These are phyloP conservation scores for Acanthosepion lycidas DNA, from an alignment of 2,888 invertebrate genomes.

Conservation along the genomic window DNA sequence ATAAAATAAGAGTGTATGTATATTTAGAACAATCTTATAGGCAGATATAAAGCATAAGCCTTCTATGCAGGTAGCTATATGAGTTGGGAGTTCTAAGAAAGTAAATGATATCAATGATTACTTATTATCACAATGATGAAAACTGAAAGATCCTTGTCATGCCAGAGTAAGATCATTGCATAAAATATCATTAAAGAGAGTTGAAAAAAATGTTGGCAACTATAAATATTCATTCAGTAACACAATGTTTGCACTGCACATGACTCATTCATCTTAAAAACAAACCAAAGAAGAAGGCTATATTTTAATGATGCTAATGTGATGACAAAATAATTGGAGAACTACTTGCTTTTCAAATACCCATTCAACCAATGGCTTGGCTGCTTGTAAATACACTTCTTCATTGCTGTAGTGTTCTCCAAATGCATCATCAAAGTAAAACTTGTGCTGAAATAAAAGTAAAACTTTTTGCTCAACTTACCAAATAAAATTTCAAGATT, in stretches of 20 bases:
- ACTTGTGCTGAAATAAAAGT: conserved; percentile 70
- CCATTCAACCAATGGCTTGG: conserved; percentile 70
- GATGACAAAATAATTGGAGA: background rate
- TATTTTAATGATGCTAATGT: background rate
- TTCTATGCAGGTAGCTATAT: no score
- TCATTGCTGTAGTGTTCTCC: conserved; percentile 69
- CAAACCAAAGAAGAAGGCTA: background rate
- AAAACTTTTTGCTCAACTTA: background rate
- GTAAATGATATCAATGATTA: no score
- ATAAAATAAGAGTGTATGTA: no score
- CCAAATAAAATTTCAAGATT: background rate
- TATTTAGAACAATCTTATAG: no score
- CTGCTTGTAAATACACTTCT: conserved; percentile 71
- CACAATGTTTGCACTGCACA: background rate
- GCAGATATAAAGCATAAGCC: no score
- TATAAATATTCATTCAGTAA: background rate
- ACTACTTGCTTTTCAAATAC: conserved; percentile 69
- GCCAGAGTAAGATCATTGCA: background rate
- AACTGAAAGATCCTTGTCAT: no score
- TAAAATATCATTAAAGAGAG: background rate
- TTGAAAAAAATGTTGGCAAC: background rate
- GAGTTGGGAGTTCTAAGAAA: no score
- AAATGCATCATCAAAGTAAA: conserved; percentile 74
- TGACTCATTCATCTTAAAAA: background rate
- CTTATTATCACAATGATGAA: no score